phyloP scores from a whole-genome alignment of 2,888 invertebrate species.

The Lampropteryx suffumata region DNA sequence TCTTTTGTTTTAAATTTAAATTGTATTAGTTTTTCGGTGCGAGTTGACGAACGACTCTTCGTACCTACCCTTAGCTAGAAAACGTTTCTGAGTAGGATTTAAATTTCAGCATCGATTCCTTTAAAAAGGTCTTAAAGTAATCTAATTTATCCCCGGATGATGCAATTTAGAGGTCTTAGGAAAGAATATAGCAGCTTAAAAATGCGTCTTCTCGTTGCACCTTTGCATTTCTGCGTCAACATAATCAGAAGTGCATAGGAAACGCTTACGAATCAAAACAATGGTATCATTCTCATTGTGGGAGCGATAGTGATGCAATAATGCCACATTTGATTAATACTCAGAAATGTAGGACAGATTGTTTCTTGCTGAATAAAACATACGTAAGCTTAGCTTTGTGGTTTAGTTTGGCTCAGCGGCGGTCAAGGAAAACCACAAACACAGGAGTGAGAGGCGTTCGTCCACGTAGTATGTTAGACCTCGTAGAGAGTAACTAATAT shows the following conservation, averaged over 20 bases:
- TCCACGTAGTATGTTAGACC: not conserved
- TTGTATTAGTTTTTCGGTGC: no score
- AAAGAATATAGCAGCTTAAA: no score
- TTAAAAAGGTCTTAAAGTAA: no score
- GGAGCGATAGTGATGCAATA: slow-evolving; percentile 23
- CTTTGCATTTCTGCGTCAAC: slow-evolving; percentile 2
- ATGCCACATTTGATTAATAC: slow-evolving; percentile 11
- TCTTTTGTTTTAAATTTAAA: no score
- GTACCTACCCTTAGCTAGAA: no score
- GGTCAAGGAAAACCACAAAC: slow-evolving; percentile 11
- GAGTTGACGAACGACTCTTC: no score
- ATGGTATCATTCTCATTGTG: slow-evolving; percentile 24
- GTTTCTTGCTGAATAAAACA: slow-evolving; percentile 16
- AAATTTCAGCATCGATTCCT: no score
- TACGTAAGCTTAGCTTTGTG: slow-evolving; percentile 10
- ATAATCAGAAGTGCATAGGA: slow-evolving; percentile 19
- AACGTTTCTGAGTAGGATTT: no score
- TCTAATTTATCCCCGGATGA: no score
- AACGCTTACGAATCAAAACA: slow-evolving; percentile 22
- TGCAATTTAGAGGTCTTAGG: no score
- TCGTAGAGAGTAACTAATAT: not conserved
- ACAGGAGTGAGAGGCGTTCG: not conserved
- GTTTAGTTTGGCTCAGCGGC: slow-evolving; percentile 7
- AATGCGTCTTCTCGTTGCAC: not conserved
- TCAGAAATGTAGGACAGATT: slow-evolving; percentile 21